Evolutionary conservation across 2,888 invertebrate genomes (phyloP).

Genomic region (Drosophila niveifrons): DNA sequence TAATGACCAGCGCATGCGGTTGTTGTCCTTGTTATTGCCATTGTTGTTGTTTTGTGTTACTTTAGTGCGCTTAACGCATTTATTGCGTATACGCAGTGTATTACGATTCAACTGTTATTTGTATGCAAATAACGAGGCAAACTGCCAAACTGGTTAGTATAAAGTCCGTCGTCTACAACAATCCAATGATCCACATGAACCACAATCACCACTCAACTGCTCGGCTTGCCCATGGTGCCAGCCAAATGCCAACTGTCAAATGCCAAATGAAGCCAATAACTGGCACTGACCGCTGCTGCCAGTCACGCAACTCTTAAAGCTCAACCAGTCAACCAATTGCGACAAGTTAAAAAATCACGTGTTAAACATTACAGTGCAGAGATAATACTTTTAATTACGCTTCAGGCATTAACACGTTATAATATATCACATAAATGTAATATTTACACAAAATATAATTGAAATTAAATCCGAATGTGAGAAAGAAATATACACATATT

Average conservation of each 20-base stretch:
- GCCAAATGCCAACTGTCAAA: conserved; percentile 39
- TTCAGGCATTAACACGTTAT: conserved; percentile 60
- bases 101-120: conserved; percentile 53
- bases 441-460: neutral
- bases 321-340: neutral
- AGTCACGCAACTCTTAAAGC: conserved; percentile 38
- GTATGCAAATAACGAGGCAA: conserved; percentile 53
- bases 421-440: conserved; percentile 26
- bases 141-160: conserved; percentile 16
- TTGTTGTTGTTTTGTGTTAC: conserved; percentile 30
- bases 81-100: conserved; percentile 76
- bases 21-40: conserved; percentile 47
- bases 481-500: neutral
- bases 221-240: conserved; percentile 15
- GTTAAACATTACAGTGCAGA: conserved; percentile 4
- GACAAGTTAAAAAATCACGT: conserved; percentile 11
- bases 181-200: conserved; percentile 50
- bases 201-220: conserved; percentile 49
- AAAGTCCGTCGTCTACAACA: conserved; percentile 28
- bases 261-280: conserved; percentile 66
- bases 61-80: conserved; percentile 53
- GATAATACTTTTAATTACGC: conserved; percentile 51
- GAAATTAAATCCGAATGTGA: neutral
- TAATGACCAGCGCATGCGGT: conserved; percentile 71
- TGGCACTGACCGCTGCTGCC: conserved; percentile 13